These are phyloP conservation scores for Onchidella celtica DNA, from an alignment of 2,888 invertebrate species.

Conservation along the genomic window DNA sequence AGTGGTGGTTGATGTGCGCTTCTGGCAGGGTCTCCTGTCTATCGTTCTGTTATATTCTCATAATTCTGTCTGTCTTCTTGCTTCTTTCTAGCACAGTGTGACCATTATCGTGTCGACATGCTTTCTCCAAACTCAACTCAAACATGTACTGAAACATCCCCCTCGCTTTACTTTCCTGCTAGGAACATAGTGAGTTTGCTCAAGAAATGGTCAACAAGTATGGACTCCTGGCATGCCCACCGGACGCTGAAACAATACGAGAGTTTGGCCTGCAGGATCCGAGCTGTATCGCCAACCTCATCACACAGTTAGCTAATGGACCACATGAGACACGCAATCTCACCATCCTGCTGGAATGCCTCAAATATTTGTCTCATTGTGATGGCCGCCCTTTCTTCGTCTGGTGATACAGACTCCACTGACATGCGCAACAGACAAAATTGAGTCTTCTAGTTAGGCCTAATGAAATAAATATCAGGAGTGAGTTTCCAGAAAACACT, in stretches of 20 bases:
- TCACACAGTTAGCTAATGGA: constrained; percentile 19
- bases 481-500: too few species aligned
- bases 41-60: too few species aligned
- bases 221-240: constrained; percentile 44
- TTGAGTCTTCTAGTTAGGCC: neutral
- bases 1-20: too few species aligned
- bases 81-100: too few species aligned
- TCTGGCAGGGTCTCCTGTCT: too few species aligned
- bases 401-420: constrained; percentile 52
- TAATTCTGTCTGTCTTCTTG: too few species aligned
- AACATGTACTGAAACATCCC: too few species aligned
- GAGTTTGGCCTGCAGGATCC: constrained; percentile 46
- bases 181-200: constrained; percentile 43
- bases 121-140: too few species aligned
- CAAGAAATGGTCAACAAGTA: constrained; percentile 50
- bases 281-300: constrained; percentile 32
- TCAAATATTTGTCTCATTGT: constrained; percentile 31
- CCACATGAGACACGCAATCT: neutral
- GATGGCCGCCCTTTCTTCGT: constrained; percentile 41
- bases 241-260: constrained; percentile 41
- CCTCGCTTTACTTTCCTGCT: too few species aligned
- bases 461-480: neutral
- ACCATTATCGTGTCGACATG: too few species aligned
- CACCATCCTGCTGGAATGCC: constrained; percentile 27
- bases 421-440: too few species aligned